These are phyloP conservation scores for Malurus leucopterus DNA, from an alignment of 2,797 vertebrate genomes.

Conservation along the genomic window DNA sequence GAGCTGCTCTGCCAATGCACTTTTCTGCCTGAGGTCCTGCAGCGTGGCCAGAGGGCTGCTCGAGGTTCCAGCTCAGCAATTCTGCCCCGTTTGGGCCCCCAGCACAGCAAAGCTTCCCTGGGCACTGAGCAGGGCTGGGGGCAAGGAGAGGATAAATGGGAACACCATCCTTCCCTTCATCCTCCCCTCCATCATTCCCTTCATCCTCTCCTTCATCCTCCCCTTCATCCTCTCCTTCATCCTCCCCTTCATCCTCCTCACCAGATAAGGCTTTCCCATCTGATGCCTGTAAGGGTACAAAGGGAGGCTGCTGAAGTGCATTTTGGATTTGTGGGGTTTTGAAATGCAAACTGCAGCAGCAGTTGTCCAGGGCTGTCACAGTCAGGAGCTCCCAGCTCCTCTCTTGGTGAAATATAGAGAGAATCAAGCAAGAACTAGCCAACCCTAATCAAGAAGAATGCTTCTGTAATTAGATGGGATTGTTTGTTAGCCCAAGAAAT, in stretches of 20 bases:
- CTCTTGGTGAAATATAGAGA: background rate
- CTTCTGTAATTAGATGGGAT: conserved; percentile 49
- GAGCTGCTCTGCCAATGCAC: background rate
- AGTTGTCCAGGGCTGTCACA: background rate
- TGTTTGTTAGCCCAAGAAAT: conserved; percentile 60
- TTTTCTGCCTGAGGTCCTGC: background rate
- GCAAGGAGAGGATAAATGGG: fast-evolving
- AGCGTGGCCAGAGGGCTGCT: background rate
- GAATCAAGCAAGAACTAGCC: background rate
- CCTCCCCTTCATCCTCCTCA: too few relatives aligned
- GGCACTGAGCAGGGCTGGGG: background rate
- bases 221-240: background rate
- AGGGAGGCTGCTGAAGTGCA: background rate
- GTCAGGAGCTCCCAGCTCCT: background rate
- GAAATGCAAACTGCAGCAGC: background rate
- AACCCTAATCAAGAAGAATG: conserved; percentile 50
- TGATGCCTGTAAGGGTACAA: background rate
- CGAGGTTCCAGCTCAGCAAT: background rate
- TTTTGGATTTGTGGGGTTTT: background rate
- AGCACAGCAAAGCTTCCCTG: background rate
- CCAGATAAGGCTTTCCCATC: background rate
- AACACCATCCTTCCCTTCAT: background rate
- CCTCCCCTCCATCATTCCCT: background rate
- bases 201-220: background rate
- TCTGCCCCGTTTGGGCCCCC: background rate